Conservation (phyloP, 2,888 invertebrate genomes). For the Torymus auratus region DNA sequence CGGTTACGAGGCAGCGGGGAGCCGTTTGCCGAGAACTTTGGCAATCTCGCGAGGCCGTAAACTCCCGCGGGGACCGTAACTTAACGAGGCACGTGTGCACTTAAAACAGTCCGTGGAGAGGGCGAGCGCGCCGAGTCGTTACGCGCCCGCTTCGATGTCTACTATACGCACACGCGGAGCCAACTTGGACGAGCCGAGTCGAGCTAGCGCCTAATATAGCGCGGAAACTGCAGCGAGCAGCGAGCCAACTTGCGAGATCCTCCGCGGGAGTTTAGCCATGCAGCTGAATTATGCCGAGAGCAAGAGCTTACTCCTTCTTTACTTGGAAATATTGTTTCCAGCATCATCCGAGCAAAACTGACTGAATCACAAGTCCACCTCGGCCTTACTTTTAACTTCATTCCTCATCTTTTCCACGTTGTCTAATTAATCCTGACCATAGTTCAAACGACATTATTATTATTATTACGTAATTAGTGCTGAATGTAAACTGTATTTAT, state of each 20-base stretch:
- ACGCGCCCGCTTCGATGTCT: too few species aligned
- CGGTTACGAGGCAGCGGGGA: conserved; percentile 63
- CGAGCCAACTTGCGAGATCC: background rate
- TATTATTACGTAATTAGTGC: too few species aligned
- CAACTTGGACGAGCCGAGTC: background rate
- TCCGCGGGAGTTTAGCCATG: background rate
- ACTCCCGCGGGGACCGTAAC: conserved; percentile 56
- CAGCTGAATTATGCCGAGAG: background rate
- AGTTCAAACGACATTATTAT: too few species aligned
- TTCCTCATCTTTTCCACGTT: too few species aligned
- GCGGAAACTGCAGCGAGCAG: too few species aligned
- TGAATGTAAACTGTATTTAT: background rate
- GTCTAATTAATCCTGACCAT: too few species aligned
- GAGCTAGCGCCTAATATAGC: too few species aligned
- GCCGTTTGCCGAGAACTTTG: conserved; percentile 64
- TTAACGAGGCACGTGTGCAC: conserved; percentile 60
- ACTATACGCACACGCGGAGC: background rate
- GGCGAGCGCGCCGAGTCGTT: background rate
- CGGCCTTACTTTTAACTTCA: too few species aligned
- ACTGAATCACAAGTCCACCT: too few species aligned
- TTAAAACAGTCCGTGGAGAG: conserved; percentile 49
- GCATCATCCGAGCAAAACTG: too few species aligned
- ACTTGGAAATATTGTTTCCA: too few species aligned
- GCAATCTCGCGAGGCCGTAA: conserved; percentile 60
- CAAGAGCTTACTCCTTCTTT: background rate